Percentiles rank a stretch among this genome's conserved stretches.
phyloP scores from a whole-genome alignment of 2,797 vertebrate species.

The Melanogrammus aeglefinus region DNA sequence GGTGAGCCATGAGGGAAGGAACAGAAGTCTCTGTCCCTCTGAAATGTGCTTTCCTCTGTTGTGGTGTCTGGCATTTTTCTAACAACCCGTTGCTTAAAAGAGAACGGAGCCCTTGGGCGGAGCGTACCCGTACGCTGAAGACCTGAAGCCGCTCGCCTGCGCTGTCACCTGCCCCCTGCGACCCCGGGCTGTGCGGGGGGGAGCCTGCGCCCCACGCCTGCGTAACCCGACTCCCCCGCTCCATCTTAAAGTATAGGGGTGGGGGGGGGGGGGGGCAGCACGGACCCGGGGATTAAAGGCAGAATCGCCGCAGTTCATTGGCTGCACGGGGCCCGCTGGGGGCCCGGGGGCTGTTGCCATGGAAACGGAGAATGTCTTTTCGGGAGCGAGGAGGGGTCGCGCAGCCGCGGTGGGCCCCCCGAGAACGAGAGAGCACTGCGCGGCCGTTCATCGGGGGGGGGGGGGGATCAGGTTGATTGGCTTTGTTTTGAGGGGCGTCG shows the following conservation, averaged over 20 bases:
- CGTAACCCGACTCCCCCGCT: conserved; percentile 59
- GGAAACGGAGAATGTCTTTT: conserved; percentile 53
- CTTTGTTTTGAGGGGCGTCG: conserved; percentile 43
- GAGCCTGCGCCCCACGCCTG: conserved; percentile 33
- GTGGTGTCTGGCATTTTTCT: background rate
- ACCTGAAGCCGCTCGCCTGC: background rate
- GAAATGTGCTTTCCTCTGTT: background rate
- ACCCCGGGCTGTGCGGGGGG: conserved; percentile 23
- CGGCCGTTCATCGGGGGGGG: conserved; percentile 21
- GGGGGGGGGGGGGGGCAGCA: conserved; percentile 48
- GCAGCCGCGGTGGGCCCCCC: conserved; percentile 30
- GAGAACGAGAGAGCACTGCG: conserved; percentile 21
- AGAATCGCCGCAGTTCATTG: conserved; percentile 60
- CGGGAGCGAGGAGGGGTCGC: conserved; percentile 40
- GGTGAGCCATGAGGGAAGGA: too few relatives aligned
- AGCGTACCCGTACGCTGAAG: background rate
- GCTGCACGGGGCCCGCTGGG: conserved; percentile 45
- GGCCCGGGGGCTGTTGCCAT: conserved; percentile 69
- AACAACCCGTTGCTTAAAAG: background rate
- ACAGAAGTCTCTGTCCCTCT: background rate
- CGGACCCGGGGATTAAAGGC: conserved; percentile 59
- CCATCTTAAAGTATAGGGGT: conserved; percentile 54
- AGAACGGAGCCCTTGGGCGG: too few relatives aligned
- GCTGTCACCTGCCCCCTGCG: background rate
- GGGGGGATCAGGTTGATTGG: conserved; percentile 18